Evolutionary conservation across 2,797 vertebrate genomes (phyloP), one percentile per base, ranked within the genome.

Genomic region (Diceros bicornis): DNA sequence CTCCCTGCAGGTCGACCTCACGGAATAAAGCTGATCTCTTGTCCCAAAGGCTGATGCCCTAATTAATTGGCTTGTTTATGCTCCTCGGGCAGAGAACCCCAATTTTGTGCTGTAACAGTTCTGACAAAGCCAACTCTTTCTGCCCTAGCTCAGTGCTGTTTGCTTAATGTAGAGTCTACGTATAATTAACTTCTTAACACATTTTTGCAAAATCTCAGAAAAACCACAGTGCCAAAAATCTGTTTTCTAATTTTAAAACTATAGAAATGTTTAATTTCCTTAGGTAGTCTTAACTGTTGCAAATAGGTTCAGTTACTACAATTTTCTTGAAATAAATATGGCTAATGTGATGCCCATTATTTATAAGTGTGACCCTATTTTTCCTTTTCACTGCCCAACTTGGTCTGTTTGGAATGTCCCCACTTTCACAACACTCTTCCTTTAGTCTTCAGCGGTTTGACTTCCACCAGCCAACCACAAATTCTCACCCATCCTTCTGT

Each of bases 131-230:
- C 27, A 11, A 4, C 41, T 71, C 23, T 79, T 69, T n/a, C 78
- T 64, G 59, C 41, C 27, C 47, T 57, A 25, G 27, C 10, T 34
- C 13, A 2, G 0, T 13, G 29, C 16, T n/a, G 44, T 78, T 90
- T 32, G 32, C 47, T 62, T 69, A 34, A 32, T n/a, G 14, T 47
- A 57, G 71, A 66, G 12, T 62, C 55, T 34, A 29, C n/a, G 85
- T 34, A 50, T 44, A 88, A 59, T 94, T 79, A 94, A 75, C 77
- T 77, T 16, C 71, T 78, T 87, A 71, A 84, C 75, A 55, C 32
- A 6, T 75, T 83, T 93, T 94, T 74, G 25, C 27, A 82, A 12
- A 94, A 66, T 52, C 79, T 27, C 69, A 93, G 81, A 82, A 89
- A 97, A 89, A 83, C 57, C 12, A 27, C 55, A 57, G 47, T 32